These are phyloP conservation scores for Malurus alboscapulatus DNA, from an alignment of 2,113 vertebrate species.

Conservation along the genomic window DNA sequence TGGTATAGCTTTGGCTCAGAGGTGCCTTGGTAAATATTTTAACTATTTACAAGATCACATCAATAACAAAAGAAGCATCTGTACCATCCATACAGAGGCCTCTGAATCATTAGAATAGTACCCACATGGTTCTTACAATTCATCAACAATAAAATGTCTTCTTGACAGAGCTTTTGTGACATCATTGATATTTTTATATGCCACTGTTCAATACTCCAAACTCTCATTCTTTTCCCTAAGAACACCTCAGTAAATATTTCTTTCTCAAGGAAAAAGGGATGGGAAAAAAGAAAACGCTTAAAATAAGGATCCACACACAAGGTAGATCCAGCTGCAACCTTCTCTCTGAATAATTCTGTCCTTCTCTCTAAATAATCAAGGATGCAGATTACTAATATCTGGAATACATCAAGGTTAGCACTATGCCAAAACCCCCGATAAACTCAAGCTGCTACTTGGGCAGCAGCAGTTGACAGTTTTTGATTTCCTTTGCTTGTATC, in stretches of 20 bases:
- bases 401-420: constrained; percentile 13
- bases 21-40: constrained; percentile 98
- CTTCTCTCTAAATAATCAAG: constrained; percentile 8
- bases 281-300: background rate
- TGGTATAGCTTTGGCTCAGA: constrained; percentile 79
- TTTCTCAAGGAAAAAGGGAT: background rate
- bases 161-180: constrained; percentile 59
- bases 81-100: constrained; percentile 80
- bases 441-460: background rate
- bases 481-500: background rate
- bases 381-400: constrained; percentile 23
- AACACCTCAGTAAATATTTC: background rate
- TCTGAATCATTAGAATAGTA: constrained; percentile 74
- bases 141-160: constrained; percentile 73
- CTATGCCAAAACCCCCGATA: constrained; percentile 7
- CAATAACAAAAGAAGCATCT: constrained; percentile 96
- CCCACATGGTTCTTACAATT: constrained; percentile 91
- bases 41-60: constrained; percentile 97
- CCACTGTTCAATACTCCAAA: constrained; percentile 38
- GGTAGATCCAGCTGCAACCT: constrained; percentile 8
- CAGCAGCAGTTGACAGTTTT: background rate
- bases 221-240: background rate
- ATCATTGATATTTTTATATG: constrained; percentile 59
- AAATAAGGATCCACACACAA: background rate
- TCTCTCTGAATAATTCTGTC: background rate